These are phyloP conservation scores for Rynchops niger DNA, from an alignment of 2,113 vertebrate species.

Conservation along the genomic window DNA sequence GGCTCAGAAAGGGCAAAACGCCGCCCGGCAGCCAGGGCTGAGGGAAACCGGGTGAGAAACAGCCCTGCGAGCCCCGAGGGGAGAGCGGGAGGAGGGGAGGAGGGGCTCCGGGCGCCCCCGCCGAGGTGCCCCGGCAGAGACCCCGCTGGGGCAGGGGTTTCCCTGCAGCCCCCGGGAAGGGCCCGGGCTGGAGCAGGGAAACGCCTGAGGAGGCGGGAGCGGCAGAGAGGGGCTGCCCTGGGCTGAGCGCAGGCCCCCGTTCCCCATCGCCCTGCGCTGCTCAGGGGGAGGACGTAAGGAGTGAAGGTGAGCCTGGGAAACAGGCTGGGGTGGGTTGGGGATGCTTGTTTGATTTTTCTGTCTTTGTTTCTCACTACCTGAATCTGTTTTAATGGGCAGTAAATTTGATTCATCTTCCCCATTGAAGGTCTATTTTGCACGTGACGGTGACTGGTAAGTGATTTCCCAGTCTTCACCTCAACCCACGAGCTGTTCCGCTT, in stretches of 20 bases:
- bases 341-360: background rate
- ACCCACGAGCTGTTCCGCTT: background rate
- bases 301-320: background rate
- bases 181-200: too few relatives aligned
- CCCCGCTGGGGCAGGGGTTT: too few relatives aligned
- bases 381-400: background rate
- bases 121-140: too few relatives aligned
- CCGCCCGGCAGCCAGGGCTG: background rate
- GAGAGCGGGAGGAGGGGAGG: background rate
- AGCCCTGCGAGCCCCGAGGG: background rate
- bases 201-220: too few relatives aligned
- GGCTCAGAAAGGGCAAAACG: background rate
- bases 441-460: background rate
- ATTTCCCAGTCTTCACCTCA: background rate
- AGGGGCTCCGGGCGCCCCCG: too few relatives aligned
- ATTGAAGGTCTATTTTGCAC: background rate
- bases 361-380: background rate
- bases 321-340: background rate
- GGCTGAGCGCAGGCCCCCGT: too few relatives aligned
- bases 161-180: too few relatives aligned
- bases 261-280: accelerated
- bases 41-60: background rate
- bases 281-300: too few relatives aligned
- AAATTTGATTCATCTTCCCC: background rate
- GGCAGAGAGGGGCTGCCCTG: too few relatives aligned